Conservation (phyloP, 2,797 vertebrate species). For the Micropoecilia bifurca region DNA sequence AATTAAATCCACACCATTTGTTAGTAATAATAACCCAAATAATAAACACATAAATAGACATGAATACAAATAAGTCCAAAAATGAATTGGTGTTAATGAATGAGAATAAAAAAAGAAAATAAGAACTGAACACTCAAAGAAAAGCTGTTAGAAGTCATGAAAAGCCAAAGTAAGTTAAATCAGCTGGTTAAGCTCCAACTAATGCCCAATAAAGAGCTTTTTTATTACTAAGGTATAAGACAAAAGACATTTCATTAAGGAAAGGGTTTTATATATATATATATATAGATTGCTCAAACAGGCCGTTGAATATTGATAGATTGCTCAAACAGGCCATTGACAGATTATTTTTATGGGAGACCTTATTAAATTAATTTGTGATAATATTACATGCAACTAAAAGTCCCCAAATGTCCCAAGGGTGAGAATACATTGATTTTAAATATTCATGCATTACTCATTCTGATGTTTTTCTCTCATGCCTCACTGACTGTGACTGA, state of each 20-base stretch:
- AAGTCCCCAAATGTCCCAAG: conserved; percentile 3
- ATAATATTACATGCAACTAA: background rate
- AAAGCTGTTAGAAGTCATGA: background rate
- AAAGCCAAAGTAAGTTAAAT: too few relatives aligned
- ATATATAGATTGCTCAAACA: background rate
- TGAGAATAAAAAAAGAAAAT: background rate
- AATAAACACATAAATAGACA: background rate
- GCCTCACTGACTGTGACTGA: background rate
- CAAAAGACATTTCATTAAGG: background rate
- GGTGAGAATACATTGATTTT: background rate
- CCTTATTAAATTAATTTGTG: background rate
- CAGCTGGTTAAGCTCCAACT: background rate
- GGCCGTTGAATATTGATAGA: background rate
- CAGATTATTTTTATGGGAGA: background rate
- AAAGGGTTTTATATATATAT: too few relatives aligned
- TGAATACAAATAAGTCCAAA: background rate
- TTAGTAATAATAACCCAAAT: background rate
- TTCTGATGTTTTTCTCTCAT: background rate
- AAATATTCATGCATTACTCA: background rate
- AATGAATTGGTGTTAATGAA: background rate
- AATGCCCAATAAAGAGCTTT: background rate
- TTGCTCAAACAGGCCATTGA: background rate
- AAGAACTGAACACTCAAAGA: background rate
- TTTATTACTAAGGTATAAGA: background rate
- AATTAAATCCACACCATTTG: background rate